Conservation (phyloP, 2,113 vertebrate species). For the Alectura lathami region DNA sequence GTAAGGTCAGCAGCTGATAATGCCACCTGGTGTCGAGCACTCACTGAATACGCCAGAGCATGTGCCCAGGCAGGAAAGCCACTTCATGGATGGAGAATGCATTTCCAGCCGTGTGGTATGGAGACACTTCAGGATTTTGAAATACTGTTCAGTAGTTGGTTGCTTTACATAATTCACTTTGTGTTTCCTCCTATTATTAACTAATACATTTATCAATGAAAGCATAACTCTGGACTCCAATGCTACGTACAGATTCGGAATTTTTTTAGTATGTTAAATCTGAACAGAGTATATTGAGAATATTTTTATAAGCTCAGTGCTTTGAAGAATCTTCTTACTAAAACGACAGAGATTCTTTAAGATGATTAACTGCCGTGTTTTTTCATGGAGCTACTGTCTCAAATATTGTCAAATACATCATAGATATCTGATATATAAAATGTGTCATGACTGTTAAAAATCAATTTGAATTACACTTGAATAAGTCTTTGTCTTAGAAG, state of each 20-base stretch:
- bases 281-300: background rate
- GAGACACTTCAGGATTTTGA: background rate
- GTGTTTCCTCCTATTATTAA: background rate
- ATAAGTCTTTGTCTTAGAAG: background rate
- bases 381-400: background rate
- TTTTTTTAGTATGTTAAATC: background rate
- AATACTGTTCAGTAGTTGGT: background rate
- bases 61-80: constrained; percentile 92
- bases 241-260: background rate
- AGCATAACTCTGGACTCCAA: background rate
- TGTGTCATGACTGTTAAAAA: background rate
- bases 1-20: constrained; percentile 83
- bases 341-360: background rate
- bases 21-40: constrained; percentile 87
- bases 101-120: constrained; percentile 88
- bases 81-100: constrained; percentile 86
- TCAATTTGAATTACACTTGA: background rate
- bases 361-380: background rate
- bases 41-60: constrained; percentile 90
- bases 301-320: background rate
- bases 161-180: background rate
- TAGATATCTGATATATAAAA: background rate
- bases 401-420: background rate
- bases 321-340: background rate
- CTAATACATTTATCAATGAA: rapidly evolving